phyloP scores from a whole-genome alignment of 2,113 vertebrate genomes.

The Scartelaos histophorus region DNA sequence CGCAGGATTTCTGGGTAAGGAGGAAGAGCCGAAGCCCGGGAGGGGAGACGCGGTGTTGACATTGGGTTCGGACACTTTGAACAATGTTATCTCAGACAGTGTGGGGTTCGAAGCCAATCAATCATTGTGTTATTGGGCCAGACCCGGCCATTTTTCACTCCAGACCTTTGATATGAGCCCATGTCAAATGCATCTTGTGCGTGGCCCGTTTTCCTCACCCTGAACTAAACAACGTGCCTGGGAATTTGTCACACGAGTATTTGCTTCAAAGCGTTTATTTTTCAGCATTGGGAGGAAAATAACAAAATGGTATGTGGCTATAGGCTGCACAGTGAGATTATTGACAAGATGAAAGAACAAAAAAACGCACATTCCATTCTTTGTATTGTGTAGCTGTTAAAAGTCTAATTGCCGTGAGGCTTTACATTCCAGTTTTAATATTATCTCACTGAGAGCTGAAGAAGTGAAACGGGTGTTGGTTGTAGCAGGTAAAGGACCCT shows the following conservation, averaged over 20 bases:
- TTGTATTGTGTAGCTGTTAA: conserved; percentile 1
- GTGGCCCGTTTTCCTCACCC: conserved; percentile 20
- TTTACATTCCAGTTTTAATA: background rate
- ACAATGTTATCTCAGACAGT: conserved; percentile 76
- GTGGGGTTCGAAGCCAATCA: conserved; percentile 58
- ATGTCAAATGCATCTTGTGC: conserved; percentile 37
- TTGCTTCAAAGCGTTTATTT: conserved; percentile 30
- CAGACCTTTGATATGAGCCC: conserved; percentile 61
- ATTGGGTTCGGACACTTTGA: conserved; percentile 70
- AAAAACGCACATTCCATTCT: background rate
- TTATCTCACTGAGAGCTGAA: background rate
- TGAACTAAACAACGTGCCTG: conserved; percentile 31
- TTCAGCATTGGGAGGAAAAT: conserved; percentile 18
- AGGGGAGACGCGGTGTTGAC: conserved; percentile 67
- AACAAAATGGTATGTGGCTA: background rate
- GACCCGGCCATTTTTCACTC: conserved; percentile 67
- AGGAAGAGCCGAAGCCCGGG: conserved; percentile 47
- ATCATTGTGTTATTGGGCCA: conserved; percentile 72
- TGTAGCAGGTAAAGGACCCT: too few species aligned
- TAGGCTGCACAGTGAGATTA: background rate
- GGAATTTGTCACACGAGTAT: conserved; percentile 31
- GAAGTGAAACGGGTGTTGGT: background rate
- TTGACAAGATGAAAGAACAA: background rate
- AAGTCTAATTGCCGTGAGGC: background rate
- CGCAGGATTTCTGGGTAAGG: conserved; percentile 49